These are phyloP conservation scores for Festucalex cinctus DNA, from an alignment of 2,113 vertebrate species.

Conservation along the genomic window DNA sequence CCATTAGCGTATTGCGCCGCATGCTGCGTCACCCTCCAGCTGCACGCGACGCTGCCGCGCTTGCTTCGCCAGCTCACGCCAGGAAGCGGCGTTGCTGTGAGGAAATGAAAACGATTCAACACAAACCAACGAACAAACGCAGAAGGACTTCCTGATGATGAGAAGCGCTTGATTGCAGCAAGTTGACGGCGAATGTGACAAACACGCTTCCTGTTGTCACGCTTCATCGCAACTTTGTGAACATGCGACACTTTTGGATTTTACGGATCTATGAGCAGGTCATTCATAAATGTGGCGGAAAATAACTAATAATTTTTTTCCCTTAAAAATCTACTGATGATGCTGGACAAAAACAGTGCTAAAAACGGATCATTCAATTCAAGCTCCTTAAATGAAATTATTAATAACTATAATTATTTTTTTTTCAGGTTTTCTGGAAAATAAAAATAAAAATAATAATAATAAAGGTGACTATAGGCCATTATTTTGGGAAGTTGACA, in stretches of 20 bases:
- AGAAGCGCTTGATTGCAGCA: conserved; percentile 38
- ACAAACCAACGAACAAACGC: conserved; percentile 57
- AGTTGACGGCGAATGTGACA: conserved; percentile 28
- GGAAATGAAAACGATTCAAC: conserved; percentile 55
- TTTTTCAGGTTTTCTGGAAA: too few species aligned
- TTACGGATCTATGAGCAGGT: too few species aligned
- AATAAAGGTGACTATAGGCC: too few species aligned
- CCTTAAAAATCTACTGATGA: too few species aligned
- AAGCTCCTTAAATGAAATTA: too few species aligned
- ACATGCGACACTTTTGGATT: not conserved
- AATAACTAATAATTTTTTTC: too few species aligned
- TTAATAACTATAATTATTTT: too few species aligned
- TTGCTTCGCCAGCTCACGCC: conserved; percentile 15
- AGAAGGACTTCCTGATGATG: conserved; percentile 60
- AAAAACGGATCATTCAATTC: too few species aligned
- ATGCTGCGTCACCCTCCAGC: conserved; percentile 68
- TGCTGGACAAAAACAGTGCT: too few species aligned
- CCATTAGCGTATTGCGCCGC: conserved; percentile 63
- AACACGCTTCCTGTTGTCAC: conserved; percentile 37
- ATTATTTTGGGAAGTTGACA: too few species aligned
- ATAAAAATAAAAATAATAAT: too few species aligned
- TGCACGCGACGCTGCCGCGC: conserved; percentile 42
- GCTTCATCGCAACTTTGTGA: conserved; percentile 15
- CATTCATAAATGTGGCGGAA: too few species aligned
- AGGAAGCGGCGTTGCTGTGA: conserved; percentile 56